Base-by-base conservation (phyloP, 2,888 invertebrate genomes). In the Callimorpha dominula region DNA sequence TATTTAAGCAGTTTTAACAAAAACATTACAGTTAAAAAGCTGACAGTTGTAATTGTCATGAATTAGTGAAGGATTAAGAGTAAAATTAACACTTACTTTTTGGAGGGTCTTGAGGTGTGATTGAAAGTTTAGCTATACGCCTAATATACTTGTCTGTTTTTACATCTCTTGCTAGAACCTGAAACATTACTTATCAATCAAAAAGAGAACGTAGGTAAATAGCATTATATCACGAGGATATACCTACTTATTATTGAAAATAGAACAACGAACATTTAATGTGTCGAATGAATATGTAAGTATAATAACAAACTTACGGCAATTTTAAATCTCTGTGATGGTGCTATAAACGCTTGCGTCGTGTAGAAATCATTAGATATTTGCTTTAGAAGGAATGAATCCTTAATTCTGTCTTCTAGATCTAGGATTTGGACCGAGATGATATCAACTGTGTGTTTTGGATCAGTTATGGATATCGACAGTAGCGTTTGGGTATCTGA, bases 311-410 rank as follows among this genome's bases (percentile, higher is more conserved):
- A 60, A 83, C 83, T 78, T 75, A 85, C 83, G 0, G 72, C 78
- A 31, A 83, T 66, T 85, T 78, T 85, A 46, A 85, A 85, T 49
- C 46, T 79, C 49, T 76, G 11, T 9, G 82, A 76, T 40, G 85
- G 83, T 49, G 80, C 74, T 15, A 62, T 64, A 65, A 83, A 83
- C 9, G 40, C n/a, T 20, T 40, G 4, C 0, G 83, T 84, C 7
- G 77, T 73, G 57, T 83, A 85, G 42, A 84, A 81, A 73, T 85
- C 62, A 42, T 68, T 66, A 1, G 74, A 74, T 9, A 71, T 42
- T 43, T 63, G 4, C 63, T 4, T 83, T 49, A 85, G 63, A 31
- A 64, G 52, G 12, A 83, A 46, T 1, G 1, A 17, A 3, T 43
- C 2, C 0, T 71, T 42, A 15, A 70, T 43, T 0, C 64, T 71